Evolutionary conservation across 2,888 invertebrate species (phyloP).

Genomic region (Zaprionus bogoriensis): DNA sequence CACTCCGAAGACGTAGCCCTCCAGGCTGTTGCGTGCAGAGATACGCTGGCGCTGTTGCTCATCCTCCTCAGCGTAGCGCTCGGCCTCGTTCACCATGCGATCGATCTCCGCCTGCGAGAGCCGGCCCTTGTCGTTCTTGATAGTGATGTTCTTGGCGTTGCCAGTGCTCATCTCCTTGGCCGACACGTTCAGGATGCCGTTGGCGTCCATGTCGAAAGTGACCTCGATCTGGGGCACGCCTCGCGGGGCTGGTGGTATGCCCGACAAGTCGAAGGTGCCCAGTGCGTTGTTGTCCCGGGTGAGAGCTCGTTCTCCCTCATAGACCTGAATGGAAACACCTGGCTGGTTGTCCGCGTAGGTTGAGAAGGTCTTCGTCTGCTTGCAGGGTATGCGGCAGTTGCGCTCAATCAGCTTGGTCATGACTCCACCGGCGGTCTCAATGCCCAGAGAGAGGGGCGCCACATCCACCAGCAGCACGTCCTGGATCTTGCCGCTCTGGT

Average conservation of each 20-base stretch:
- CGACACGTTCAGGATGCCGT: constrained; percentile 95
- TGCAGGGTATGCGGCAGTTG: constrained; percentile 87
- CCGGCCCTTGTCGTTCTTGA: constrained; percentile 91
- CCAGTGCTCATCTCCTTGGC: constrained; percentile 88
- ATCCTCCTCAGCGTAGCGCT: constrained; percentile 91
- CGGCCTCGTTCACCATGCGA: constrained; percentile 89
- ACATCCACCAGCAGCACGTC: constrained; percentile 88
- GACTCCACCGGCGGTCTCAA: constrained; percentile 91
- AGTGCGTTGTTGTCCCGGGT: constrained; percentile 96
- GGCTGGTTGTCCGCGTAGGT: constrained; percentile 92
- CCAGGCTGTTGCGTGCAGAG: constrained; percentile 88
- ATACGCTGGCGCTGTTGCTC: constrained; percentile 88
- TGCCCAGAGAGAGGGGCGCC: constrained; percentile 87
- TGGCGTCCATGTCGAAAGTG: constrained; percentile 93
- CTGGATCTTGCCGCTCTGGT: constrained; percentile 88
- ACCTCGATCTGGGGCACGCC: constrained; percentile 94
- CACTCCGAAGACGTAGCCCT: constrained; percentile 87
- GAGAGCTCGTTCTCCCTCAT: constrained; percentile 92
- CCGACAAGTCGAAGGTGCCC: constrained; percentile 97
- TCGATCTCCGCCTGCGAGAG: constrained; percentile 92
- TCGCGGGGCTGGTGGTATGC: constrained; percentile 95
- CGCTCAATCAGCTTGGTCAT: constrained; percentile 90
- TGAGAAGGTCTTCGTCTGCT: constrained; percentile 90
- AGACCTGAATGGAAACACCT: constrained; percentile 88
- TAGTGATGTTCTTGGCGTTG: constrained; percentile 89